Conservation (phyloP, 2,888 invertebrate species). For the Elaeidobius kamerunicus region DNA sequence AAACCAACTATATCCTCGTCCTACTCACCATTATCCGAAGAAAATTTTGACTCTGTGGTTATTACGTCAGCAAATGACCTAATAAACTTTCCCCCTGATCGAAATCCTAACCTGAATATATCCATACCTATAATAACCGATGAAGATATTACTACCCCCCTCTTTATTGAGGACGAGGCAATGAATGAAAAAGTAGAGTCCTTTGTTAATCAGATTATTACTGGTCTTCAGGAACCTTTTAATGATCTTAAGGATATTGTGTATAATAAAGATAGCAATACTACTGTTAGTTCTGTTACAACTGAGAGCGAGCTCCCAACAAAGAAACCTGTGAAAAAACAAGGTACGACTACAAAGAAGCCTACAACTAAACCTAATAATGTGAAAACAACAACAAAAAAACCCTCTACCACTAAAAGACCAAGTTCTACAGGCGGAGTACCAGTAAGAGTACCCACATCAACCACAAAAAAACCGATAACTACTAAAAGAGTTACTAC, state of each 20-base stretch:
- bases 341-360: constrained; percentile 42
- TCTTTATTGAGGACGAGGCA: constrained; percentile 72
- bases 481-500: constrained; percentile 50
- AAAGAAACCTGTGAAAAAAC: constrained; percentile 44
- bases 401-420: constrained; percentile 41
- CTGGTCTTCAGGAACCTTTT: constrained; percentile 79
- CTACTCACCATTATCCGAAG: constrained; percentile 33
- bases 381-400: constrained; percentile 40
- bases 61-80: constrained; percentile 63
- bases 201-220: constrained; percentile 80
- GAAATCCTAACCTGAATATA: constrained; percentile 78
- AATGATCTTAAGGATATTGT: constrained; percentile 77
- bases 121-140: constrained; percentile 58
- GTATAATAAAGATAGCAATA: constrained; percentile 50
- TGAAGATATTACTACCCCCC: constrained; percentile 71
- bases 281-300: constrained; percentile 20
- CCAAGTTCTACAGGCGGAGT: constrained; percentile 38
- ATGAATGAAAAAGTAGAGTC: constrained; percentile 76
- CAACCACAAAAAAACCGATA: constrained; percentile 45
- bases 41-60: constrained; percentile 48
- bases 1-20: constrained; percentile 55
- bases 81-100: constrained; percentile 76
- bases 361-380: constrained; percentile 33
- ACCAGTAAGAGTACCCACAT: constrained; percentile 46
- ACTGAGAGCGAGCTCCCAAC: constrained; percentile 41